Conservation (phyloP, 2,888 invertebrate species). For the Dioctria linearis region DNA sequence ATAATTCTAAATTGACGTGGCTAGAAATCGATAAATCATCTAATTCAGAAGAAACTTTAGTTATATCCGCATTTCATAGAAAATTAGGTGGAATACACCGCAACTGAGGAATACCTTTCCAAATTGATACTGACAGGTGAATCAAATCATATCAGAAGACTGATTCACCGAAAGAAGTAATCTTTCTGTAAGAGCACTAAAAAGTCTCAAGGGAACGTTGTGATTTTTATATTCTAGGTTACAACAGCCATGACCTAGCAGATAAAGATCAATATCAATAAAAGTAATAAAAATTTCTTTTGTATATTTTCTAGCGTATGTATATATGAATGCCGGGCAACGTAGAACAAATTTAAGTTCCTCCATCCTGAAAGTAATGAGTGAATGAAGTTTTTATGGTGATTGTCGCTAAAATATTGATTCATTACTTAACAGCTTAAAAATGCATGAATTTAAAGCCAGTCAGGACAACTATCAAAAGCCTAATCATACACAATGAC, state of each 20-base stretch:
- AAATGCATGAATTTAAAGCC: too few relatives aligned
- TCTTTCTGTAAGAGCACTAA: conserved; percentile 14
- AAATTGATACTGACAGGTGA: conserved; percentile 38
- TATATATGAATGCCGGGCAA: too few relatives aligned
- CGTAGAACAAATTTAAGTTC: too few relatives aligned
- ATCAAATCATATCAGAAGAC: conserved; percentile 35
- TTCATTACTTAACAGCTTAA: too few relatives aligned
- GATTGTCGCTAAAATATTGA: too few relatives aligned
- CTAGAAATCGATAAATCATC: conserved; percentile 13
- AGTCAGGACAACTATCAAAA: too few relatives aligned
- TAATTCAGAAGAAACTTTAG: background rate
- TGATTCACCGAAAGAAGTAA: conserved; percentile 24
- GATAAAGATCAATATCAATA: conserved; percentile 11
- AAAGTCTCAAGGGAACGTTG: conserved; percentile 18
- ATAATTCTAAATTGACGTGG: background rate
- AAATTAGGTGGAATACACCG: conserved; percentile 3
- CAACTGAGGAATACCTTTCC: background rate
- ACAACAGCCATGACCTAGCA: conserved; percentile 11
- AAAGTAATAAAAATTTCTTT: background rate
- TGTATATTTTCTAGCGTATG: too few relatives aligned
- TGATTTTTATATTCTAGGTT: background rate
- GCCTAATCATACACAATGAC: too few relatives aligned
- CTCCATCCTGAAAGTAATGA: too few relatives aligned
- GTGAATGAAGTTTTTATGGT: too few relatives aligned
- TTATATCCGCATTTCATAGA: conserved; percentile 11